Base-by-base conservation (phyloP, 2,797 vertebrate species). In the Cygnus olor region DNA sequence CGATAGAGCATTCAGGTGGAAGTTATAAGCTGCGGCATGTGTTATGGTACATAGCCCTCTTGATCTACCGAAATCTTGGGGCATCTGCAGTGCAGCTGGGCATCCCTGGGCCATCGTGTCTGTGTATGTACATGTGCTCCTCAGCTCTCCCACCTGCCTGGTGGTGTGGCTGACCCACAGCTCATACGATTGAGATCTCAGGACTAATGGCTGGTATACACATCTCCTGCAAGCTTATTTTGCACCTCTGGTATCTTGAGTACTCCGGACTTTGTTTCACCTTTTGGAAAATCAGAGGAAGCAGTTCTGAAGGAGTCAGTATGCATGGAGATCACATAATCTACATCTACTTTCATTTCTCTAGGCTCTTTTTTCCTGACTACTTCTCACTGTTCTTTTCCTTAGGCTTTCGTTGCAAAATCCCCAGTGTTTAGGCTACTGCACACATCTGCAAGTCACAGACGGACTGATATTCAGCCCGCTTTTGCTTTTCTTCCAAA, bases 401-500 rank as follows among this genome's bases (percentile, higher is more conserved):
- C 2, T 0, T 70, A 44, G 51, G 63, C 53, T 79, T 56, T 25
- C 76, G 56, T 69, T 56, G 19, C 36, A 85, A 34, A 60, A 47
- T 58, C 17, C 30, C 69, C 44, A 53, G 45, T 71, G 34, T 91
- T 93, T 45, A 38, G 42, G 51, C 45, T 66, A 17, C 36, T 34
- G 11, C 70, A 49, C 28, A 34, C 38, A 80, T 38, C 49, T 88
- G 28, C 82, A 90, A 88, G 70, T 73, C 65, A 85, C 12, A 64
- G 34, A 13, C 8, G 45, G 32, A 28, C 77, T 76, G 42, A 73
- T 64, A 74, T 9, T 56, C 14, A 34, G 36, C 30, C 27, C 30
- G 4, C 79, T 93, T 86, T 70, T 78, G 28, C 1, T 93, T 88
- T 90, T 64, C 64, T 93, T 87, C 70, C 90, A 76, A 56, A 87